These are phyloP conservation scores for Matsumurasca onukii DNA, from an alignment of 1,140 invertebrate species.

Conservation along the genomic window DNA sequence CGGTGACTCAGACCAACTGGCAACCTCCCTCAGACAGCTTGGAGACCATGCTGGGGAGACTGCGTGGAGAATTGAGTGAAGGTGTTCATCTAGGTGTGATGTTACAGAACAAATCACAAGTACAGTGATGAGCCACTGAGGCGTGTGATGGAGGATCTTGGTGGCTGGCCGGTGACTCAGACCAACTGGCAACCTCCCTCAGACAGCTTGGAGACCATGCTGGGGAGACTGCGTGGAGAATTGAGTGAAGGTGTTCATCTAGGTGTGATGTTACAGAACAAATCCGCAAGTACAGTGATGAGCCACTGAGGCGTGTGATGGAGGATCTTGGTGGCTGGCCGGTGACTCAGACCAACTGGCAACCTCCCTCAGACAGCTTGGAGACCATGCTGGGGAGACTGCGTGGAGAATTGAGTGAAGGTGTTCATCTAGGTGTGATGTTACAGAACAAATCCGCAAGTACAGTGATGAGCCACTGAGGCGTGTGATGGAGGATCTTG, in stretches of 20 bases:
- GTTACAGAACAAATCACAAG: slow-evolving; percentile 70
- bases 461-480: slow-evolving; percentile 66
- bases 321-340: slow-evolving; percentile 74
- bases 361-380: slow-evolving; percentile 54
- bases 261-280: slow-evolving; percentile 66
- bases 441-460: slow-evolving; percentile 68
- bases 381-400: slow-evolving; percentile 68
- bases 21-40: slow-evolving; percentile 55
- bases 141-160: slow-evolving; percentile 59
- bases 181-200: slow-evolving; percentile 60
- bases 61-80: slow-evolving; percentile 71
- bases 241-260: slow-evolving; percentile 75
- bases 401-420: slow-evolving; percentile 70
- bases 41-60: slow-evolving; percentile 65
- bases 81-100: slow-evolving; percentile 70
- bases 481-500: slow-evolving; percentile 59
- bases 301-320: slow-evolving; percentile 60
- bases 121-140: slow-evolving; percentile 66
- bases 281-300: slow-evolving; percentile 68
- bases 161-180: slow-evolving; percentile 74
- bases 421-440: no score
- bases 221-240: slow-evolving; percentile 66
- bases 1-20: slow-evolving; percentile 66
- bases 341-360: slow-evolving; percentile 62
- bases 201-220: slow-evolving; percentile 61